Evolutionary conservation across 2,113 vertebrate genomes (phyloP), one percentile per base, ranked within the genome.

Genomic region (Equus przewalskii): DNA sequence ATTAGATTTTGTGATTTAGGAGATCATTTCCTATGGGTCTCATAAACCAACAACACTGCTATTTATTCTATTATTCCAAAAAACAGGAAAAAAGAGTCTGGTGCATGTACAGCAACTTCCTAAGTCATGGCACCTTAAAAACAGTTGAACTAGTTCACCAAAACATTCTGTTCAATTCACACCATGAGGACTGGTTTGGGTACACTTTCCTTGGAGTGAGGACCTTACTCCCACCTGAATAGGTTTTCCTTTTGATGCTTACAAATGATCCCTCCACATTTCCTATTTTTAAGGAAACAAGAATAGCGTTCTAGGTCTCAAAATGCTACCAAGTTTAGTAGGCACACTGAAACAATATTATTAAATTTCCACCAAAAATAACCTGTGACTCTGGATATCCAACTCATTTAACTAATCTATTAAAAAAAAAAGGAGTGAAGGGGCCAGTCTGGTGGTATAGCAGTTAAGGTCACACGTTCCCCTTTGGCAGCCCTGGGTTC

Each of bases 241-340:
- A 83, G 64, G 19, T 84, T 89, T 89, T 78, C 79, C 79, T 84
- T 89, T 36, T 69, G 67, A 76, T 60, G 60, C 64, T 89, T 93
- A 62, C 69, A 62, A 83, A 93, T 69, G 10, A 75, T 12, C 62
- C 22, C n/a, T 93, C 19, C 24, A 64, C 28, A 89, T 83, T 84
- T 69, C 49, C 76, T 69, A 83, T 89, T 82, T 93, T 96, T 83
- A 76, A 89, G 44, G 41, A 96, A 89, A 89, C 51, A 60, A 82
- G 16, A 73, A n/a, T 28, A 89, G 26, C 70, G 49, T 36, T 87
- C 82, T 44, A 89, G n/a, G 24, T 44, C 78, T 96, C n/a, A 89
- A 76, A 93, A 69, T 60, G 60, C 85, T 70, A 69, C 49, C 78
- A 54, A 33, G 62, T 49, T 91, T 81, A 81, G 36, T 8, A 88